A percentile compares a stretch with the other conserved stretches of the same genome.
phyloP scores from a whole-genome alignment of 1,140 invertebrate genomes.

The Polypedilum vanderplanki region DNA sequence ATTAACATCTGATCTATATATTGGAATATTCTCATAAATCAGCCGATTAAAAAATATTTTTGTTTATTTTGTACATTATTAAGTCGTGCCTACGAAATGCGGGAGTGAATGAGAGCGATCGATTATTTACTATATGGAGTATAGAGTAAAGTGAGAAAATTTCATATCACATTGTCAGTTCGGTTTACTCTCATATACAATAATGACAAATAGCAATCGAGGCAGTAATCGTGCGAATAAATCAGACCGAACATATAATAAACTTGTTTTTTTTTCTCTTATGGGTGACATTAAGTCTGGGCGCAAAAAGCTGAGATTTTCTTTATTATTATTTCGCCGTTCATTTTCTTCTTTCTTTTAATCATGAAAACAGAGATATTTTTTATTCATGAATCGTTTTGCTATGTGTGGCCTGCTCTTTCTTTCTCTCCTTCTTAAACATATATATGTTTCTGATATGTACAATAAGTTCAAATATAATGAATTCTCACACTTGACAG shows the following conservation, averaged over 20 bases:
- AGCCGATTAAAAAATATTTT: background rate
- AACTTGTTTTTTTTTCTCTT: slow-evolving; percentile 29
- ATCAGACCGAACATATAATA: slow-evolving; percentile 25
- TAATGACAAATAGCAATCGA: slow-evolving; percentile 9
- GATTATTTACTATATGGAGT: background rate
- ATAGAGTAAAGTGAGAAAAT: background rate
- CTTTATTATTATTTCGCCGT: background rate
- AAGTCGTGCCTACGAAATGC: slow-evolving; percentile 8
- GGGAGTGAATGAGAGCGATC: background rate
- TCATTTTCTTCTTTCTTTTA: slow-evolving; percentile 24
- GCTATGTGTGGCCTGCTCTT: background rate
- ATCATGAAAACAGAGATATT: background rate
- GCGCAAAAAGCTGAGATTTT: slow-evolving; percentile 23
- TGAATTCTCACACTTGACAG: background rate
- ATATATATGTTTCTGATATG: background rate
- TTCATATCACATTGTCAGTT: slow-evolving; percentile 1
- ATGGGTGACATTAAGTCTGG: slow-evolving; percentile 25
- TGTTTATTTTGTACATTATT: background rate
- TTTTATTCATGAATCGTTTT: slow-evolving; percentile 6
- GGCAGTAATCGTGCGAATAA: slow-evolving; percentile 12
- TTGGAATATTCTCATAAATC: background rate
- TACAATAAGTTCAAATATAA: background rate
- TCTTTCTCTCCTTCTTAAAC: background rate
- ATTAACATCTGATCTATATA: slow-evolving; percentile 21
- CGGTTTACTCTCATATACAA: background rate